phyloP scores from a whole-genome alignment of 64 coral and sea anemone genomes.

The Montipora sp. region DNA sequence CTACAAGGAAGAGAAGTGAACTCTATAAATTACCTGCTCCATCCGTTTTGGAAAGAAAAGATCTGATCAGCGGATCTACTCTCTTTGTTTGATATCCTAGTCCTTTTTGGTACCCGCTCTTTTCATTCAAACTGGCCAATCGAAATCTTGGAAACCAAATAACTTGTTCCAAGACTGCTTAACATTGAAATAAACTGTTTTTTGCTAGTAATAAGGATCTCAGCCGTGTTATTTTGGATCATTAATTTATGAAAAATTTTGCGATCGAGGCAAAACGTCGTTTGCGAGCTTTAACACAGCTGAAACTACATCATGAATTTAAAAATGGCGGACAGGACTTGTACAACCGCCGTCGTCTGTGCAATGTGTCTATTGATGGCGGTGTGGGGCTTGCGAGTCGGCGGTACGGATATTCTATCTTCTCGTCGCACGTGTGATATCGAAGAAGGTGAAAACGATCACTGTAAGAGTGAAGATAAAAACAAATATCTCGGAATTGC shows the following conservation, averaged over 20 bases:
- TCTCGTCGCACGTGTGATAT: slow-evolving; percentile 7
- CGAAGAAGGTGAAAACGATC: slow-evolving; percentile 29
- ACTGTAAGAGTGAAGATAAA: slow-evolving; percentile 45
- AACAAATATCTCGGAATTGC: background rate
- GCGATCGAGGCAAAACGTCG: background rate
- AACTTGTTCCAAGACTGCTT: background rate
- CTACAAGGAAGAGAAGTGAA: background rate
- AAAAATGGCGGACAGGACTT: slow-evolving; percentile 7
- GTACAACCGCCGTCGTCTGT: background rate
- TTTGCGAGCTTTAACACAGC: background rate
- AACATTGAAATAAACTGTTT: background rate
- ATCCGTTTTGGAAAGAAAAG: background rate
- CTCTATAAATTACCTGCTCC: background rate
- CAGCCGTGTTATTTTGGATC: slow-evolving; percentile 50
- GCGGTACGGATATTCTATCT: background rate
- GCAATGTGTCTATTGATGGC: background rate
- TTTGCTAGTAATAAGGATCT: background rate
- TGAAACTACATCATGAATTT: background rate
- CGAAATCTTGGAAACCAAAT: background rate
- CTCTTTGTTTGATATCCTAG: background rate
- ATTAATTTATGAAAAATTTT: slow-evolving; percentile 69
- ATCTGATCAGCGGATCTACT: background rate
- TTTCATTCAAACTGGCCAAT: slow-evolving; percentile 38
- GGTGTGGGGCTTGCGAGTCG: background rate
- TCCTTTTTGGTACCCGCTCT: slow-evolving; percentile 11